Base-by-base conservation (phyloP, 1,140 invertebrate species). In the Copidosoma floridanum region DNA sequence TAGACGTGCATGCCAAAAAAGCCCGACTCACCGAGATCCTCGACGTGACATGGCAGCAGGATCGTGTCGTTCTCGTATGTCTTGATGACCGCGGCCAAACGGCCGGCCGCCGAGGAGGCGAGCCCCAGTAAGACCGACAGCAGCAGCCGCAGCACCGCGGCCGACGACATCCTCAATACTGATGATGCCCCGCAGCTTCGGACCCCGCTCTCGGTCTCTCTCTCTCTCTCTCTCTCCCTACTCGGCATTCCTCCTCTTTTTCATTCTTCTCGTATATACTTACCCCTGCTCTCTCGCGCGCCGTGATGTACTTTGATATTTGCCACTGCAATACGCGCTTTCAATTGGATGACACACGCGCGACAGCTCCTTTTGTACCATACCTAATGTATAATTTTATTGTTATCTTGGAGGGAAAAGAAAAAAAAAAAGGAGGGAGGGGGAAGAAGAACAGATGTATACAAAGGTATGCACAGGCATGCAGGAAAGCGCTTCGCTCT, bases 41-140 rank as follows among this genome's bases (percentile, higher is more conserved):
- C 80, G 44, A 86, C 77, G 71, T 88, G 85, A 72, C 90, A 92
- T 0, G 90, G 89, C 51, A 92, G 69, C 21, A 88, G 65, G 2
- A 91, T 87, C 0, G 86, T 88, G 55, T 89, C 86, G 71, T 90
- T 90, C 73, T 89, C 86, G 52, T 82, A 85, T 6, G 84, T 85
- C 72, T 88, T 89, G 10, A 90, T 85, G n/a, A 84, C 88, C 2
- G 87, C 88, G 1, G 88, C 85, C 14, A 84, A 78, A 76, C 85
- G 86, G 5, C 37, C 32, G 11, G 44, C 40, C 68, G 83, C 83
- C 68, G 84, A 83, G 52, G 43, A 38, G 16, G 61, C 41, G 35
- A 44, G 21, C 1, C 40, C 0, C 0, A 35, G 41, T 20, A 46
- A 2, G 18, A 23, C 1, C 48, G 18, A 3, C 12, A 46, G 27